Percentiles rank a stretch among this genome's conserved stretches.
Evolutionary conservation across 1,140 invertebrate species (phyloP).

Genomic region (Zaprionus tsacasi): DNA sequence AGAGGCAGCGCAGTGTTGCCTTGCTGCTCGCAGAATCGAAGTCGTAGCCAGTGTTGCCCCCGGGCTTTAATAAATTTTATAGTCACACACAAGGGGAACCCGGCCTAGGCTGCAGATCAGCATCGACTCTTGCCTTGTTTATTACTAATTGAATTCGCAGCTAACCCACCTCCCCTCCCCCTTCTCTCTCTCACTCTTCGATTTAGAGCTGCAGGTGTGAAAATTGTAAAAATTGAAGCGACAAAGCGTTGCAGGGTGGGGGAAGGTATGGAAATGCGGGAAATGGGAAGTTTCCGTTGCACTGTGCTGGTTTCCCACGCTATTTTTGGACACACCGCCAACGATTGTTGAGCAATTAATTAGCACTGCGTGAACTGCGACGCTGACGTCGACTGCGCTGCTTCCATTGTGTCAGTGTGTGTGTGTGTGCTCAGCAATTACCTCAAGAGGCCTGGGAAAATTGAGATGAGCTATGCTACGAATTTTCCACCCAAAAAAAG

Average conservation of each 20-base stretch:
- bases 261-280: background rate
- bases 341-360: slow-evolving; percentile 78
- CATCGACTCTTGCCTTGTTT: slow-evolving; percentile 55
- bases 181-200: background rate
- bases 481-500: slow-evolving; percentile 17
- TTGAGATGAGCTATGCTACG: slow-evolving; percentile 39
- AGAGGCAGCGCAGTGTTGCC: background rate
- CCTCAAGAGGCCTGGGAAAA: slow-evolving; percentile 55
- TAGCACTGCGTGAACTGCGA: slow-evolving; percentile 77
- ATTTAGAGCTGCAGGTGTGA: slow-evolving; percentile 74
- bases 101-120: background rate
- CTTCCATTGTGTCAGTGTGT: background rate
- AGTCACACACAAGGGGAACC: slow-evolving; percentile 48
- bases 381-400: slow-evolving; percentile 3
- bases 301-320: slow-evolving; percentile 62
- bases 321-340: slow-evolving; percentile 29
- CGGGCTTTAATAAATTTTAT: slow-evolving; percentile 82
- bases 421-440: slow-evolving; percentile 70
- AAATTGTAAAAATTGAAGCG: slow-evolving; percentile 47
- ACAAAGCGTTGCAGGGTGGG: slow-evolving; percentile 2
- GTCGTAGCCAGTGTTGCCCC: slow-evolving; percentile 37
- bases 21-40: too few species aligned
- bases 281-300: slow-evolving; percentile 26
- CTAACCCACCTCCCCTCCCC: too few species aligned
- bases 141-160: slow-evolving; percentile 78